Base-by-base conservation (phyloP, 2,113 vertebrate genomes). In the Dasypus novemcinctus region DNA sequence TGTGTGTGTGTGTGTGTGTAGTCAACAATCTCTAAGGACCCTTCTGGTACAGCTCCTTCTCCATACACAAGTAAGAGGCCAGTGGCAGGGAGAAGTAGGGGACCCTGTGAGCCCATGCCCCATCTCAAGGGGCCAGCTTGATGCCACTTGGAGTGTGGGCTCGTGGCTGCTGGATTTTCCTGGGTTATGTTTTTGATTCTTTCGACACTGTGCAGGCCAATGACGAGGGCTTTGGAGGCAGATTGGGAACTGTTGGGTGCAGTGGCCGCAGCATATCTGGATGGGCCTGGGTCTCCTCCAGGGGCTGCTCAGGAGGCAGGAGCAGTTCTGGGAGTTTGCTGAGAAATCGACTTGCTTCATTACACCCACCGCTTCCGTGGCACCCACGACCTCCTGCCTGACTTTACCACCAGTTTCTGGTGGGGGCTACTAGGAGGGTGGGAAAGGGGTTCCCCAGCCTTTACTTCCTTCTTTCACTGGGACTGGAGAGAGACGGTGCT, bases 291-390 rank as follows among this genome's bases (percentile, higher is more conserved):
- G 63, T 20, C 46, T 76, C 43, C 66, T 33, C 46, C 20, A 3
- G 61, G 29, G 80, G 57, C 80, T 18, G 15, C 52, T n/a, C 9
- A 6, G 71, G 4, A 23, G 31, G 21, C 61, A 14, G 68, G 46
- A 27, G 31, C 21, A 41, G 11, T 57, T 20, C 46, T 36, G 15
- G 75, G 64, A 52, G 21, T 36, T 31, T 84, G 57, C 36, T 38
- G 20, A 76, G n/a, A 72, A 57, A 23, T 7, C 49, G 20, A 52
- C 21, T 7, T 71, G 2, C 17, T 75, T 63, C 27, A 29, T 31
- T 12, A 17, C 4, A 4, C 15, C 21, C 57, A 11, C 11, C 8
- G 7, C 11, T 7, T 8, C 0, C 29, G 14, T 21, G 68, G 5
- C 4, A 3, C 14, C 43, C 4, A 13, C 33, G 57, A 4, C 15